Conservation (phyloP, 2,113 vertebrate species). For the Apteryx mantelli region DNA sequence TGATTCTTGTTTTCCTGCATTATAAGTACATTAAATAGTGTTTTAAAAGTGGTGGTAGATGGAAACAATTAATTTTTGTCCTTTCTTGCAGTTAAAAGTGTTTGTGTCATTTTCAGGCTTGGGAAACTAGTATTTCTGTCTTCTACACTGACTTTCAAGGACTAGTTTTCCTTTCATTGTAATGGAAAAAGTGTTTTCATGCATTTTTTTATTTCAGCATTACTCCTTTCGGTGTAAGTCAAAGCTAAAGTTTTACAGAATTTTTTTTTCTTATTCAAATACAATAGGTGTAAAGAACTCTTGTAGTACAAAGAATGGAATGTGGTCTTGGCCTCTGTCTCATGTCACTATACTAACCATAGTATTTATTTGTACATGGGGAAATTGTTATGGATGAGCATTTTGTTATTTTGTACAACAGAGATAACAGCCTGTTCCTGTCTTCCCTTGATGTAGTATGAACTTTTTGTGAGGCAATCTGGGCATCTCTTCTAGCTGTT, state of each 20-base stretch:
- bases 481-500: neutral
- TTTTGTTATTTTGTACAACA: neutral
- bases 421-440: neutral
- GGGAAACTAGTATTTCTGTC: neutral
- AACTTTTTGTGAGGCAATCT: neutral
- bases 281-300: neutral
- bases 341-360: neutral
- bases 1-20: neutral
- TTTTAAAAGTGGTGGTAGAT: neutral
- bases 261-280: neutral
- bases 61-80: neutral
- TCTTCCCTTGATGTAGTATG: neutral
- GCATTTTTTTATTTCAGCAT: neutral
- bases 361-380: neutral
- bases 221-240: neutral
- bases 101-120: neutral
- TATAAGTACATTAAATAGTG: neutral
- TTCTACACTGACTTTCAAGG: neutral
- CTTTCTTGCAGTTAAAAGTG: neutral
- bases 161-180: neutral
- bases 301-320: neutral
- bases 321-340: neutral
- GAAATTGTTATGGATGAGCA: neutral
- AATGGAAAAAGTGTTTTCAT: neutral
- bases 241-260: neutral